These are phyloP conservation scores for Paramisgurnus dabryanus DNA, from an alignment of 2,113 vertebrate species.

Conservation along the genomic window DNA sequence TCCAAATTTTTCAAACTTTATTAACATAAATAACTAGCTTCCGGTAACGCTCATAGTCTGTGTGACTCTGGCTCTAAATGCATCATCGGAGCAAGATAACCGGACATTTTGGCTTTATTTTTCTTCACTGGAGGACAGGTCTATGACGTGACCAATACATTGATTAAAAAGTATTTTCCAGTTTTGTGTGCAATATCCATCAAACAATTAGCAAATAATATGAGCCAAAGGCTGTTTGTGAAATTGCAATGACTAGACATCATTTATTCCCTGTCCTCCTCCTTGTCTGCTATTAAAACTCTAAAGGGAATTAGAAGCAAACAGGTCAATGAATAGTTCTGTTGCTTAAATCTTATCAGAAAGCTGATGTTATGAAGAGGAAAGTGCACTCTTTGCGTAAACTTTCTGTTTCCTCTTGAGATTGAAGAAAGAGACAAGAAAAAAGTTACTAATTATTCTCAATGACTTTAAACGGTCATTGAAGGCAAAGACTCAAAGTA, in stretches of 20 bases:
- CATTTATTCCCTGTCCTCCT: background rate
- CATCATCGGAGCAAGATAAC: too few species aligned
- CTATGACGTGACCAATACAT: too few species aligned
- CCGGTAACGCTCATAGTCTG: too few species aligned
- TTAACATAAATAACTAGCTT: too few species aligned
- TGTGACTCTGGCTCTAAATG: too few species aligned
- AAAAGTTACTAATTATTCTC: conserved; percentile 46
- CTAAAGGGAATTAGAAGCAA: conserved; percentile 7
- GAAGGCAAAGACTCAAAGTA: conserved; percentile 28
- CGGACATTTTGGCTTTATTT: too few species aligned
- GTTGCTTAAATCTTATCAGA: conserved; percentile 6
- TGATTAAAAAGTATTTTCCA: too few species aligned
- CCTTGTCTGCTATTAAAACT: background rate
- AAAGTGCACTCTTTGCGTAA: background rate
- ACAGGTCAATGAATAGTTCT: background rate
- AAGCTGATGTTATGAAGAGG: background rate
- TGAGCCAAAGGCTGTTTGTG: too few species aligned
- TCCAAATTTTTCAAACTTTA: too few species aligned
- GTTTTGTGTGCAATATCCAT: too few species aligned
- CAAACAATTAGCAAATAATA: too few species aligned
- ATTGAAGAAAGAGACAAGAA: background rate
- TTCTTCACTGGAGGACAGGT: too few species aligned
- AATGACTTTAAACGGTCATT: conserved; percentile 45
- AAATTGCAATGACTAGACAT: background rate
- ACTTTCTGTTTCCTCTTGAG: conserved; percentile 2